Evolutionary conservation across 1,140 invertebrate genomes (phyloP).

Genomic region (Ctenoplectra terminalis): DNA sequence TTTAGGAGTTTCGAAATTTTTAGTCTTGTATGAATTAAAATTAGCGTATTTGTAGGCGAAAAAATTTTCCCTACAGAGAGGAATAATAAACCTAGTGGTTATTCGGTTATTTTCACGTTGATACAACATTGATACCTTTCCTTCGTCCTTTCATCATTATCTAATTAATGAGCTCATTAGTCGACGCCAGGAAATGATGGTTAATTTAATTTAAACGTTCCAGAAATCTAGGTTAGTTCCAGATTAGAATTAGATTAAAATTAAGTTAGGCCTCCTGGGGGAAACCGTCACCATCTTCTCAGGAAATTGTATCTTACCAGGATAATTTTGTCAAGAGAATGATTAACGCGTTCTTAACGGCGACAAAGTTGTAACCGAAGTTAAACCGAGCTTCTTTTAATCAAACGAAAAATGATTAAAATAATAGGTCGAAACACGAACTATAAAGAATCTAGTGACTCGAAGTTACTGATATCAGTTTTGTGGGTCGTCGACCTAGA

Average conservation of each 20-base stretch:
- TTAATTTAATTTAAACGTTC: slow-evolving; percentile 28
- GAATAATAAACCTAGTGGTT: too few relatives aligned
- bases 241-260: slow-evolving; percentile 50
- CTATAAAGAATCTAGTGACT: too few relatives aligned
- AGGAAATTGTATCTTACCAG: neutral
- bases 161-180: slow-evolving; percentile 12
- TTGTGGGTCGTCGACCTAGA: slow-evolving; percentile 27
- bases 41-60: too few relatives aligned
- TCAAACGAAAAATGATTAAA: neutral
- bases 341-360: neutral
- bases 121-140: neutral
- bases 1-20: too few relatives aligned
- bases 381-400: neutral
- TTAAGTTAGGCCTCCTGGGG: neutral
- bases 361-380: neutral
- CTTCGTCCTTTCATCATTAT: neutral
- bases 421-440: neutral
- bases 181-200: neutral
- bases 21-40: too few relatives aligned
- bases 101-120: too few relatives aligned
- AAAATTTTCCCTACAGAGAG: too few relatives aligned
- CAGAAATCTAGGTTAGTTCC: slow-evolving; percentile 45
- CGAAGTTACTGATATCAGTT: neutral
- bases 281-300: neutral
- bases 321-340: neutral